Evolutionary conservation across 2,888 invertebrate species (phyloP).

Genomic region (Drosophila koepferae): DNA sequence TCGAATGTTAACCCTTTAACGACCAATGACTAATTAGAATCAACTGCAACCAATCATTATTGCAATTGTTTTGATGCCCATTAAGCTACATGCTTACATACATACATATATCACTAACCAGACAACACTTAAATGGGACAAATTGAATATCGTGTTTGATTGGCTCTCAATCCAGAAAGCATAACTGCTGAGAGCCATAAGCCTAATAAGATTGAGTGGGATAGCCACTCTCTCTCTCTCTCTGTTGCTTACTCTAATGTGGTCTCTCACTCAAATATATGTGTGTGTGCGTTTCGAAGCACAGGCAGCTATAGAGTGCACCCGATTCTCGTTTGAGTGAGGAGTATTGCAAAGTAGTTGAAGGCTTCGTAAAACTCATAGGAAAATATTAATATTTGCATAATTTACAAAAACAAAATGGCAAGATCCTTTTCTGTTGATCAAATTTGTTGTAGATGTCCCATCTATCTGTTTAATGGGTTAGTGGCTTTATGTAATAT

Average conservation of each 20-base stretch:
- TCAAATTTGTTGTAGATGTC: conserved; percentile 1
- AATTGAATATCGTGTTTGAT: background rate
- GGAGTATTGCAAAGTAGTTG: background rate
- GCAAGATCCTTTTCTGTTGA: background rate
- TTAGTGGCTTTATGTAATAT: conserved; percentile 29
- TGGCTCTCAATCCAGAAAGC: background rate
- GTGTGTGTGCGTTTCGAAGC: background rate
- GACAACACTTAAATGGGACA: conserved; percentile 3
- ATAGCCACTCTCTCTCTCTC: background rate
- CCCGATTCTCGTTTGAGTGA: background rate
- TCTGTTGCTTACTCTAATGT: background rate
- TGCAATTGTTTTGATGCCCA: conserved; percentile 45
- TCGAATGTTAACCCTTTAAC: conserved; percentile 50
- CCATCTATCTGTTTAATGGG: conserved; percentile 10
- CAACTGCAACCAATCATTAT: conserved; percentile 64
- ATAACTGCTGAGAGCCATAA: background rate
- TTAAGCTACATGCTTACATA: conserved; percentile 15
- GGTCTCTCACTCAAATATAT: background rate
- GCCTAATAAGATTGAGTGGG: background rate
- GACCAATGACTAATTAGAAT: conserved; percentile 50
- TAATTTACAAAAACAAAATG: background rate
- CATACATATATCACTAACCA: conserved; percentile 9
- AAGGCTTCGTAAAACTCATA: background rate
- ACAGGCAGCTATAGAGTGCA: background rate
- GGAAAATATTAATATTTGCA: background rate